phyloP scores from a whole-genome alignment of 2,797 vertebrate species.

The Agapornis canus region DNA sequence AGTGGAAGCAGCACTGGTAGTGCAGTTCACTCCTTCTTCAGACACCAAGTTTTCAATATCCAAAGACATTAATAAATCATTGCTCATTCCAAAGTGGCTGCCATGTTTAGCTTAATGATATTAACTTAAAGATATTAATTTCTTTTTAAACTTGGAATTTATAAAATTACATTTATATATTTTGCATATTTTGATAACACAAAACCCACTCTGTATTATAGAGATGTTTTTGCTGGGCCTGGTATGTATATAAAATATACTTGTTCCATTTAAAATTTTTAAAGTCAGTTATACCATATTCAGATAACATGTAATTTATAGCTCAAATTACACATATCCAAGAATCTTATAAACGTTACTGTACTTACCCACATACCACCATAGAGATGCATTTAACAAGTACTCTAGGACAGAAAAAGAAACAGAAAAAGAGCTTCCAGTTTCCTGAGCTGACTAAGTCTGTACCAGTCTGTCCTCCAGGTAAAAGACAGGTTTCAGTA shows the following conservation, averaged over 20 bases:
- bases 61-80: background rate
- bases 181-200: background rate
- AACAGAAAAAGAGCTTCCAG: background rate
- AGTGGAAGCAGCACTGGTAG: background rate
- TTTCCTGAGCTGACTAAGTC: background rate
- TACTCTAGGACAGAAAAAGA: background rate
- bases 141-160: background rate
- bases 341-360: background rate
- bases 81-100: background rate
- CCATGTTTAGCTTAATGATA: background rate
- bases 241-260: background rate
- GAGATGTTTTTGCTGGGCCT: background rate
- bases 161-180: background rate
- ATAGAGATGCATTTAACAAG: background rate
- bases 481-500: background rate
- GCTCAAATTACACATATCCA: background rate
- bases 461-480: background rate
- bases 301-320: background rate
- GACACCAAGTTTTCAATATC: background rate
- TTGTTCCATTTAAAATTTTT: background rate
- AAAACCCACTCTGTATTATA: background rate
- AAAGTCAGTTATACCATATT: background rate
- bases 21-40: background rate
- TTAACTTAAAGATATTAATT: background rate
- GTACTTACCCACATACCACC: background rate